phyloP scores from a whole-genome alignment of 2,797 vertebrate species.

The Stomatorhinus walkeri region DNA sequence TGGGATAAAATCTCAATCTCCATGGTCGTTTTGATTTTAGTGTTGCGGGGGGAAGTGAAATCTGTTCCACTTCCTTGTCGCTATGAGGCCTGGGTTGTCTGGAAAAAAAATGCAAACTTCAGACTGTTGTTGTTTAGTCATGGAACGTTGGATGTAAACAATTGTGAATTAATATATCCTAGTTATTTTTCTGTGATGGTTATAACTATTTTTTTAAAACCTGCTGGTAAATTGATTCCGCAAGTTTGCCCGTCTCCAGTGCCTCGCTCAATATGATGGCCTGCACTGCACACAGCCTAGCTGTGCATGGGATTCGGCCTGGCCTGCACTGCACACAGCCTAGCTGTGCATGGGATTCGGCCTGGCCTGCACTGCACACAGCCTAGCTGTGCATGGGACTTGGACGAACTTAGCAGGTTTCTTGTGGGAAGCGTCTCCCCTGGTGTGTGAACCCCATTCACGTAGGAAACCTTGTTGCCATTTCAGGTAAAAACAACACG shows the following conservation, averaged over 20 bases:
- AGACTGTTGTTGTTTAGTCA: neutral
- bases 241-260: neutral
- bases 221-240: neutral
- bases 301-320: too few species aligned
- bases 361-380: neutral
- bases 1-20: neutral
- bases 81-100: neutral
- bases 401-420: neutral
- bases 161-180: neutral
- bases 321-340: too few species aligned
- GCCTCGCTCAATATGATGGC: neutral
- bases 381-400: too few species aligned
- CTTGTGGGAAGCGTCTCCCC: neutral
- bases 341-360: too few species aligned
- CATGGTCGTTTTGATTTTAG: neutral
- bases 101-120: neutral
- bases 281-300: too few species aligned
- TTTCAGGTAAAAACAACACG: neutral
- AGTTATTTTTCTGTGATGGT: neutral
- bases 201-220: neutral
- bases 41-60: neutral
- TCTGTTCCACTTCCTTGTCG: neutral
- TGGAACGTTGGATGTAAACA: neutral
- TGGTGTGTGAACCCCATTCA: neutral
- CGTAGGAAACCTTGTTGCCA: neutral